phyloP scores from a whole-genome alignment of 2,888 invertebrate genomes.

The Machimus rusticus region DNA sequence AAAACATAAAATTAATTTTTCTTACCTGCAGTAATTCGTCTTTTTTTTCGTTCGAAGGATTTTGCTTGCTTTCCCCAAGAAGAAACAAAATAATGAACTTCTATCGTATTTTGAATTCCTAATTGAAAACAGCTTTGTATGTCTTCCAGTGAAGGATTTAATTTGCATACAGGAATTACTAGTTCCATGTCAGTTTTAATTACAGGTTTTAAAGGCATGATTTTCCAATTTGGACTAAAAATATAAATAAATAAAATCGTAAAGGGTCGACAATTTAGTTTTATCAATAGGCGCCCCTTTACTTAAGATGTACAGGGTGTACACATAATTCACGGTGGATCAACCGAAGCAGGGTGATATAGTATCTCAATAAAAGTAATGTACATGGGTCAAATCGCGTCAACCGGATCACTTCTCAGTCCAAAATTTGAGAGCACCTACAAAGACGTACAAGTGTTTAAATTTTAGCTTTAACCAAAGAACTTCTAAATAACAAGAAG shows the following conservation, averaged over 20 bases:
- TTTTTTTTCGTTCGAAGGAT: conserved; percentile 54
- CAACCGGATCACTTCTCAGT: no score
- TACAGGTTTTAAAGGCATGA: conserved; percentile 52
- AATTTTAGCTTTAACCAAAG: no score
- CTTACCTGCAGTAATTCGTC: conserved; percentile 55
- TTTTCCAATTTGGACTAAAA: conserved; percentile 55
- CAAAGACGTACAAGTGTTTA: no score
- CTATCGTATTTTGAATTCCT: conserved; percentile 71
- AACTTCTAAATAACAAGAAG: no score
- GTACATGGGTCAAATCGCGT: no score
- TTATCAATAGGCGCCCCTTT: no score
- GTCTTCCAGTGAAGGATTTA: conserved; percentile 55
- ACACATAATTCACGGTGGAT: no score
- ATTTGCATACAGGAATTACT: conserved; percentile 53
- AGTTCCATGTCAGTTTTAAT: conserved; percentile 56
- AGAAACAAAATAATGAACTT: conserved; percentile 74
- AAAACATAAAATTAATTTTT: not conserved
- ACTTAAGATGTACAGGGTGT: no score
- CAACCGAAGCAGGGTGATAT: no score
- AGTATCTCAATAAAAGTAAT: no score
- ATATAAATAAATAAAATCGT: not conserved
- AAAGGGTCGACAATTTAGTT: no score
- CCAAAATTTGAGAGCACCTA: no score
- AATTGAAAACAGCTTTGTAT: conserved; percentile 57
- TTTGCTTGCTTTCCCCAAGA: conserved; percentile 81